A percentile compares a stretch with the other conserved stretches of the same genome.
phyloP scores from a whole-genome alignment of 2,113 vertebrate species.

The Onychostruthus taczanowskii region DNA sequence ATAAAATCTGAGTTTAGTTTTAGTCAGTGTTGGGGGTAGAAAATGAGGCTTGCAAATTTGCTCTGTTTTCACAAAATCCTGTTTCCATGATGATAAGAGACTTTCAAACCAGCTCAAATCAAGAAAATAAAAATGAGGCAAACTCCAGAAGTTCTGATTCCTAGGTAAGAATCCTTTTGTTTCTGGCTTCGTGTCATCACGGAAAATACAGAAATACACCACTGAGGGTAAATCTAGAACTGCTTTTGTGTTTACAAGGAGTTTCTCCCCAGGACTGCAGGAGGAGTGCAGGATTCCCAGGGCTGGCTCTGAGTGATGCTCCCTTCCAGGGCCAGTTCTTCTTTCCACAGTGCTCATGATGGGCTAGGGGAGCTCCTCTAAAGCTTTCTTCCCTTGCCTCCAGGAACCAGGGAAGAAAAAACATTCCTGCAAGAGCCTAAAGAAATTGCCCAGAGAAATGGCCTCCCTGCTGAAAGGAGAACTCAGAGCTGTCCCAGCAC shows the following conservation, averaged over 20 bases:
- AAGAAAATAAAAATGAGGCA: background rate
- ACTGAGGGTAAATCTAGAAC: background rate
- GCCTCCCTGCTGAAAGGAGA: background rate
- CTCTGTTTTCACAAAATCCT: background rate
- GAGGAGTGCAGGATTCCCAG: background rate
- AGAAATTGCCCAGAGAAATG: background rate
- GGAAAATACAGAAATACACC: background rate
- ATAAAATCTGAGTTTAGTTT: background rate
- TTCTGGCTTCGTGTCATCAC: background rate
- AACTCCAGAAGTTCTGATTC: background rate
- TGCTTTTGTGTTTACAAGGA: background rate
- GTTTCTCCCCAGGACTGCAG: background rate
- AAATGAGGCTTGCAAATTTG: background rate
- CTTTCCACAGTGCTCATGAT: background rate
- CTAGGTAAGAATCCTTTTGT: background rate
- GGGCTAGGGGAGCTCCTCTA: background rate
- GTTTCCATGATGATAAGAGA: background rate
- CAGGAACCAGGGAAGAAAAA: background rate
- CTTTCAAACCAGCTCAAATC: background rate
- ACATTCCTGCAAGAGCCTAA: background rate
- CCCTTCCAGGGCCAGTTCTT: background rate
- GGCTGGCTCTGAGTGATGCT: background rate
- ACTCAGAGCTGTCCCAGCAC: background rate
- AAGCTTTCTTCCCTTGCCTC: background rate
- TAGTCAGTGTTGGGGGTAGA: background rate